Evolutionary conservation across 1,140 invertebrate genomes (phyloP), one percentile per base, ranked within the genome.

Genomic region (Yoshiicerus persimilis): DNA sequence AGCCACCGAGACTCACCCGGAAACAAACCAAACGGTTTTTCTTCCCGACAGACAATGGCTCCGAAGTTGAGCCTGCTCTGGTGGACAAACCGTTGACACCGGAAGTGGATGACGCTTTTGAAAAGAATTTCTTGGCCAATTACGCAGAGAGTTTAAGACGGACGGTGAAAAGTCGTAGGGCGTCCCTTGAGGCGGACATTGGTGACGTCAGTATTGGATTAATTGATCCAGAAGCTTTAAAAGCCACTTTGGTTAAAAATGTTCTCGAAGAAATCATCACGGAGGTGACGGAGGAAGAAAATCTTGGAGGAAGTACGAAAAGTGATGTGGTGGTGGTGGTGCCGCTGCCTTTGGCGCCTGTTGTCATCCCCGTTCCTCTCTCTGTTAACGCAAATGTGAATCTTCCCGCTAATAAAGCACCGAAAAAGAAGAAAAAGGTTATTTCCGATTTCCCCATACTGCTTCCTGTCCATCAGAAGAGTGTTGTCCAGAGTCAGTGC

Each of bases 11-110:
- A 27, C 39, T 88, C 9, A 88, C 80, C 0, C 30, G 89, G 36
- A 89, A 89, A 84, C 32, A 84, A 30, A 86, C 87, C 30, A 87
- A 88, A 38, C 36, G 84, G 66, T 88, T 88, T 39, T 86, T 87
- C 64, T 89, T 87, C 38, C 84, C 84, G 10, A 23, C 30, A 8
- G 88, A 89, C 20, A 38, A n/a, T 36, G 75, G 75, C 1, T 80
- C 75, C 0, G 86, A 83, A 41, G 89, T 85, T 56, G 90, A 87
- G 34, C 89, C 64, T 34, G 56, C 47, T 87, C 23, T 89, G 66
- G 70, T 80, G 85, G 87, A 2, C 80, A 88, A 2, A 47, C 27
- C 27, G 64, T 25, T 47, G 20, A 87, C 9, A 1, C 39, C 62
- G 6, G 66, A 87, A 56, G 75, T 23, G 36, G 84, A 88, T 11